Evolutionary conservation across 2,113 vertebrate species (phyloP).

Genomic region (Crotalus viridis): DNA sequence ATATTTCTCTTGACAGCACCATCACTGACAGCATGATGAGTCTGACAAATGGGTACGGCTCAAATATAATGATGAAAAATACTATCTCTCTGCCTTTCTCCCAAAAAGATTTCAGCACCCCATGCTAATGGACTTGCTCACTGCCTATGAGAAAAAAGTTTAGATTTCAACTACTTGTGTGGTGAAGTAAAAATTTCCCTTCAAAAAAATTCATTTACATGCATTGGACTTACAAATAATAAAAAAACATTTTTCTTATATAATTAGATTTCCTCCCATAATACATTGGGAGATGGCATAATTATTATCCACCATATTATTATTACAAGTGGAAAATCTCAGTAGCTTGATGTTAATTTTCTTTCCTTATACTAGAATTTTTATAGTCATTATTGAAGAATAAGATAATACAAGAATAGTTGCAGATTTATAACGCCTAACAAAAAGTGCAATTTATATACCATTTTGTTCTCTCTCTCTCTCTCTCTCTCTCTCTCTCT

Average conservation of each 20-base stretch:
- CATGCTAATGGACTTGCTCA: not conserved
- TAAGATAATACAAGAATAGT: not conserved
- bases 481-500: not conserved
- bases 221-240: slow-evolving; percentile 2
- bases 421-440: not conserved
- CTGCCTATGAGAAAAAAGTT: slow-evolving; percentile 22
- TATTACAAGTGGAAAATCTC: slow-evolving; percentile 13
- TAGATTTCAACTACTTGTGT: slow-evolving; percentile 20
- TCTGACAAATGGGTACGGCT: slow-evolving; percentile 15
- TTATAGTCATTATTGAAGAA: slow-evolving; percentile 22
- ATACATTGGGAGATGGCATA: not conserved
- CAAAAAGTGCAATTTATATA: not conserved
- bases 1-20: not conserved
- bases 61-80: slow-evolving; percentile 32
- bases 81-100: not conserved
- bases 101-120: slow-evolving; percentile 21
- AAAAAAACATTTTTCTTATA: slow-evolving; percentile 23
- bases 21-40: slow-evolving; percentile 7
- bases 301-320: slow-evolving; percentile 10
- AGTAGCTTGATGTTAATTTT: slow-evolving; percentile 32
- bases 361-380: slow-evolving; percentile 29
- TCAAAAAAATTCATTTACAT: slow-evolving; percentile 23
- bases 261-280: slow-evolving; percentile 14
- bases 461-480: not conserved
- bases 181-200: slow-evolving; percentile 21